Percentiles rank a stretch among this genome's conserved stretches.
These are phyloP conservation scores for Theocolax elegans DNA, from an alignment of 1,140 invertebrate genomes.

Conservation along the genomic window DNA sequence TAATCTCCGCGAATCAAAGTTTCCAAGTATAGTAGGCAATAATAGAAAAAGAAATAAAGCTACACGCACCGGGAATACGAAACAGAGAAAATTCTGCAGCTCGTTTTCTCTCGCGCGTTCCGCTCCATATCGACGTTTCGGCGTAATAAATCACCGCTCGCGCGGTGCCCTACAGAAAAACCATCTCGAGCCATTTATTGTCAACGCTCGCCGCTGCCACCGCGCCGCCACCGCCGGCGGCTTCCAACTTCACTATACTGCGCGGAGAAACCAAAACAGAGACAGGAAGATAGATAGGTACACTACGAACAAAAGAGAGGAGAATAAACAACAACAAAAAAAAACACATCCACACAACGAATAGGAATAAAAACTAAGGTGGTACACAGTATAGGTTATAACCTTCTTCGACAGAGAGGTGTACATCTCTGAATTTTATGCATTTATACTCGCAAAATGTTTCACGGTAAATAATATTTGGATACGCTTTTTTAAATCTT, in stretches of 20 bases:
- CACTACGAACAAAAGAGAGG: constrained; percentile 16
- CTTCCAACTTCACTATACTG: neutral
- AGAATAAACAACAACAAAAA: no score
- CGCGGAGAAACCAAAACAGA: constrained; percentile 20
- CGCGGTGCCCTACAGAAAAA: constrained; percentile 25
- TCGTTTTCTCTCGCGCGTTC: neutral
- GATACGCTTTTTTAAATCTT: no score
- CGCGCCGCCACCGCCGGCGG: neutral
- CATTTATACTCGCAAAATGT: no score
- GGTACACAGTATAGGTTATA: no score
- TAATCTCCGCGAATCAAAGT: constrained; percentile 26
- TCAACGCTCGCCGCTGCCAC: constrained; percentile 19
- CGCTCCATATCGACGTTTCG: constrained; percentile 40
- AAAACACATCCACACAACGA: no score
- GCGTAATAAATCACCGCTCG: constrained; percentile 38
- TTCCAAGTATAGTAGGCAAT: neutral
- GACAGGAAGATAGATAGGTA: constrained; percentile 13
- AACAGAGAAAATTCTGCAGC: constrained; percentile 15
- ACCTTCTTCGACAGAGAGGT: no score
- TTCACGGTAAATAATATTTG: no score
- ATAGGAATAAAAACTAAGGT: no score
- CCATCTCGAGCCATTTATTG: constrained; percentile 44
- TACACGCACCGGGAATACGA: constrained; percentile 33
- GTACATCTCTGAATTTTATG: no score
- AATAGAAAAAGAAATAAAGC: constrained; percentile 37